These are phyloP conservation scores for Arenaria interpres DNA, from an alignment of 2,113 vertebrate genomes.

Conservation along the genomic window DNA sequence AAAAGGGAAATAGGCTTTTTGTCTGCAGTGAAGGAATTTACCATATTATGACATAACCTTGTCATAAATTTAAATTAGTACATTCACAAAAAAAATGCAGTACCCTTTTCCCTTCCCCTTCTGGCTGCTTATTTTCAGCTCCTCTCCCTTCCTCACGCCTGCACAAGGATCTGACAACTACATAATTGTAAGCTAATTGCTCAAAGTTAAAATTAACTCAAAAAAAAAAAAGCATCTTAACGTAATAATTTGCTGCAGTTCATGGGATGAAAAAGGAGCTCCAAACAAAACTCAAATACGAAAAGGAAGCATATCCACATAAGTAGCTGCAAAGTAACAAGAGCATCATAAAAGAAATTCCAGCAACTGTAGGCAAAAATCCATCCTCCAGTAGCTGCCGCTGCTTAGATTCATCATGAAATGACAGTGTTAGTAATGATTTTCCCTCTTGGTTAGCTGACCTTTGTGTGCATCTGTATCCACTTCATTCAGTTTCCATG, in stretches of 20 bases:
- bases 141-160: not conserved
- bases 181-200: not conserved
- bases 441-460: not conserved
- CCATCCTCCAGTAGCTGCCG: not conserved
- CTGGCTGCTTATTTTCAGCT: not conserved
- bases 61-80: not conserved
- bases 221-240: not conserved
- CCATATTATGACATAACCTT: slow-evolving; percentile 15
- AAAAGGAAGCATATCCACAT: not conserved
- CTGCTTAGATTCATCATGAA: not conserved
- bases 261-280: not conserved
- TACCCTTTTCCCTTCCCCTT: not conserved
- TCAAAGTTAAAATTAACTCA: not conserved
- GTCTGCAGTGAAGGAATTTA: not conserved
- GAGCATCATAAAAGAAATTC: not conserved
- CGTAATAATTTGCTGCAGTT: not conserved
- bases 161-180: not conserved
- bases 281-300: not conserved
- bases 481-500: not conserved
- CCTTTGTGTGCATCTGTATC: not conserved
- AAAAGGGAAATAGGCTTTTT: slow-evolving; percentile 2
- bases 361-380: not conserved
- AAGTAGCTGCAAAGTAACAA: not conserved
- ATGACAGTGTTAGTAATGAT: not conserved
- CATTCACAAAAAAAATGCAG: not conserved